Percentiles rank a stretch among this genome's conserved stretches.
These are phyloP conservation scores for Rachycentron canadum DNA, from an alignment of 2,797 vertebrate species.

Conservation along the genomic window DNA sequence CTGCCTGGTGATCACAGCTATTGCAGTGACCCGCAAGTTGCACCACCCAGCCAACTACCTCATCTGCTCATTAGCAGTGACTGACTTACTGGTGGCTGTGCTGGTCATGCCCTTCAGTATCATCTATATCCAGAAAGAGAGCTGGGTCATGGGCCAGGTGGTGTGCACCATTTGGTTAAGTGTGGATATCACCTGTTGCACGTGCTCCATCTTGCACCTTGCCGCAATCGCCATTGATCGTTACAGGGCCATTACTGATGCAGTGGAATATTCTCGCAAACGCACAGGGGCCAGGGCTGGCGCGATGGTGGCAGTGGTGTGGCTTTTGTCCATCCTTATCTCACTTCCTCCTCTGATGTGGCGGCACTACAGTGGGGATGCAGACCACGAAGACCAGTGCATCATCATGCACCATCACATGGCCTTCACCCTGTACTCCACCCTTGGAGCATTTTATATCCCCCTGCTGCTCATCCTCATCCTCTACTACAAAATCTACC, in stretches of 20 bases:
- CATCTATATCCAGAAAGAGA: slow-evolving; percentile 94
- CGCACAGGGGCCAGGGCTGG: slow-evolving; percentile 92
- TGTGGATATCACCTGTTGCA: slow-evolving; percentile 96
- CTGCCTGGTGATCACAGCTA: slow-evolving; percentile 96
- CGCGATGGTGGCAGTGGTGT: slow-evolving; percentile 93
- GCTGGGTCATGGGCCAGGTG: slow-evolving; percentile 95
- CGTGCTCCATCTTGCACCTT: slow-evolving; percentile 96
- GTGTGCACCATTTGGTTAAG: slow-evolving; percentile 96
- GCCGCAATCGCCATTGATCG: slow-evolving; percentile 95
- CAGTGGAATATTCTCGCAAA: slow-evolving; percentile 95
- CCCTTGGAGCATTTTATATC: slow-evolving; percentile 98
- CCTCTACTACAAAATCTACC: slow-evolving; percentile 99
- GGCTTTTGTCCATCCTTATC: slow-evolving; percentile 95
- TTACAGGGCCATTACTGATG: slow-evolving; percentile 96
- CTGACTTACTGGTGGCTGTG: slow-evolving; percentile 97
- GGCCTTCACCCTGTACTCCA: slow-evolving; percentile 93
- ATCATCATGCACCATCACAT: slow-evolving; percentile 95
- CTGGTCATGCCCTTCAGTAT: slow-evolving; percentile 99
- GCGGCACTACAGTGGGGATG: slow-evolving; percentile 87
- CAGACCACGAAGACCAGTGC: slow-evolving; percentile 89
- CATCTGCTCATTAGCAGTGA: slow-evolving; percentile 96
- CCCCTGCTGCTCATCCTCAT: slow-evolving; percentile 95
- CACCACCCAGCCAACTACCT: slow-evolving; percentile 98
- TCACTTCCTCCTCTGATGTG: slow-evolving; percentile 95
- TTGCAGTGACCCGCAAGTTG: slow-evolving; percentile 95